Evolutionary conservation across 2,113 vertebrate species (phyloP), one percentile per base, ranked within the genome.

Genomic region (Sapajus apella): DNA sequence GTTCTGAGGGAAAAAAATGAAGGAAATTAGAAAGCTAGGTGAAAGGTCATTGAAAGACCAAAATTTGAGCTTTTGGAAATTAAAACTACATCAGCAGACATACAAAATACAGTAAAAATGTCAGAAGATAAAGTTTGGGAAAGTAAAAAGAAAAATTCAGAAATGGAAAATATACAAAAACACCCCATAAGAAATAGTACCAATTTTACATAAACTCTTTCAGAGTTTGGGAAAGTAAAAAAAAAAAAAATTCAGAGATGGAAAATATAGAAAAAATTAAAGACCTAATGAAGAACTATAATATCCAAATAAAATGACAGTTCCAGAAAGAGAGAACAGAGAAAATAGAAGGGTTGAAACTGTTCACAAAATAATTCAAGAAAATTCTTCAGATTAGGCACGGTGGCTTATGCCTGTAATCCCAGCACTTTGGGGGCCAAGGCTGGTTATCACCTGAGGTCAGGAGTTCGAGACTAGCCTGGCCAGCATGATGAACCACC

Each of bases 291-390:
- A 68, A 97, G 12, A 81, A 82, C 79, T 56, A 47, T 18, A 95
- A 90, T 82, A 70, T 61, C 76, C 11, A 30, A 93, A 83, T 84
- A 86, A 93, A 79, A 66, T 23, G 23, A 4, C 32, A 92, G 16
- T 55, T 64, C 64, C 27, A 55, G 13, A 58, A 81, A 76, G 32
- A 86, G 18, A 61, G 25, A 76, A 80, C 6, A 76, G 43, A 77
- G 17, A 82, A 93, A 72, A 83, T 83, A 25, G 8, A 91, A 14
- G 12, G 8, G 13, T 68, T 76, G 35, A 82, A 91, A 87, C 64
- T 66, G 82, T 70, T 94, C 35, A 56, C 76, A 94, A 87, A 10
- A 30, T 56, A 87, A 87, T 90, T 96, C n/a, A 37, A 45, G 9
- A 94, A 64, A 75, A 70, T 52, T 95, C 14, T 23, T 93, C 56